These are phyloP conservation scores for Sardinella longiceps DNA, from an alignment of 2,797 vertebrate genomes.

Conservation along the genomic window DNA sequence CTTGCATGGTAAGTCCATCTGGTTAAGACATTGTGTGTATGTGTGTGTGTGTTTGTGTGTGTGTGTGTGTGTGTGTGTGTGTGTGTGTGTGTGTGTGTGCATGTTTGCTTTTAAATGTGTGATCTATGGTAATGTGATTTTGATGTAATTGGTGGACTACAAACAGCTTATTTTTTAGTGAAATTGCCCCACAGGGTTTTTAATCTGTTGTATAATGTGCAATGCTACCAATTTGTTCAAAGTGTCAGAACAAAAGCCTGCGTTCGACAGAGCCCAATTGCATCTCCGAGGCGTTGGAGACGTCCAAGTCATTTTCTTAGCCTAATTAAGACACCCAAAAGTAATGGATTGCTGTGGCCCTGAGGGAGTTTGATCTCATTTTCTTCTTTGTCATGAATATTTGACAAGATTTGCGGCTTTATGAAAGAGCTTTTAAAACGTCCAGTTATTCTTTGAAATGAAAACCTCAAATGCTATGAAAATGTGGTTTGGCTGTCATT, in stretches of 20 bases:
- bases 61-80: background rate
- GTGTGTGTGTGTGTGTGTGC: background rate
- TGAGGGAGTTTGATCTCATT: conserved; percentile 64
- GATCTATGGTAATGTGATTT: conserved; percentile 8
- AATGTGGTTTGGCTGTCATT: background rate
- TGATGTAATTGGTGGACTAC: conserved; percentile 16
- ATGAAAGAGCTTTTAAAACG: background rate
- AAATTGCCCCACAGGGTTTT: background rate
- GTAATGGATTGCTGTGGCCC: conserved; percentile 63
- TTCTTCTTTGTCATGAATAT: conserved; percentile 76
- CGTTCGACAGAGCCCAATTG: conserved; percentile 60
- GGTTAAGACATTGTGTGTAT: background rate
- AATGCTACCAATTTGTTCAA: conserved; percentile 6
- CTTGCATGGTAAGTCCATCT: background rate
- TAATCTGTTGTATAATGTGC: conserved; percentile 5
- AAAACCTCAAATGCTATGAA: background rate
- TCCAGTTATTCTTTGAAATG: background rate
- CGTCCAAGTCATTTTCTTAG: conserved; percentile 65
- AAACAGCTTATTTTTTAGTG: background rate
- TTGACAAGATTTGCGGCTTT: conserved; percentile 51
- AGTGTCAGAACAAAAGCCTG: conserved; percentile 40
- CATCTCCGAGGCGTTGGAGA: conserved; percentile 51
- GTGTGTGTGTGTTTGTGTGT: background rate
- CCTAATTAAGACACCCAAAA: conserved; percentile 71
- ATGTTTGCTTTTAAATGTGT: background rate